These are phyloP conservation scores for Dallia pectoralis DNA, from an alignment of 2,797 vertebrate genomes.

Conservation along the genomic window DNA sequence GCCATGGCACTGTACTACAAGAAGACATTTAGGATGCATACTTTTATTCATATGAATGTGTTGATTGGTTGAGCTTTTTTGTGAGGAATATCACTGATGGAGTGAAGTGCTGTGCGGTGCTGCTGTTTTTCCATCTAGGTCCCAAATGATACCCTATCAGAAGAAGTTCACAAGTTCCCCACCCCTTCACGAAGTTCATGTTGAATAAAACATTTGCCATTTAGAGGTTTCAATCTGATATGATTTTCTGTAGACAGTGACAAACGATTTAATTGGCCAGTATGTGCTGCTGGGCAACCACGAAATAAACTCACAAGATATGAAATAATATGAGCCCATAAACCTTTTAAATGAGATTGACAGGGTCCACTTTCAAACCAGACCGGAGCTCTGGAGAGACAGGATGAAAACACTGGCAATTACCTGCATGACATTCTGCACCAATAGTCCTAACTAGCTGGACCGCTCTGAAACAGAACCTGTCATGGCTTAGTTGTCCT, in stretches of 20 bases:
- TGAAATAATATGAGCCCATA: background rate
- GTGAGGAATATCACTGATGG: constrained; percentile 9
- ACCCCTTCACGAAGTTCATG: background rate
- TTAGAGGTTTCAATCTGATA: background rate
- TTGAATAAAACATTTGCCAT: background rate
- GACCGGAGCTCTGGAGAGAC: background rate
- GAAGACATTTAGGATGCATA: no score
- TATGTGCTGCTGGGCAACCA: constrained; percentile 19
- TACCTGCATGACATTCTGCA: constrained; percentile 2
- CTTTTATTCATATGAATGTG: constrained; percentile 12
- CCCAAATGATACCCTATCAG: no score
- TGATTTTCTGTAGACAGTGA: constrained; percentile 38
- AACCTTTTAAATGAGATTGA: background rate
- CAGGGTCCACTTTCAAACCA: background rate
- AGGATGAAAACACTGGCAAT: background rate
- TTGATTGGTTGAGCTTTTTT: constrained; percentile 2
- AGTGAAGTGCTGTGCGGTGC: background rate
- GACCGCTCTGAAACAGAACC: constrained; percentile 4
- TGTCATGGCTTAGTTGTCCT: background rate
- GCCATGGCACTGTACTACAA: no score
- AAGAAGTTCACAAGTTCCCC: no score
- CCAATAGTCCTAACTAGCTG: background rate
- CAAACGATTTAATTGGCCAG: constrained; percentile 18
- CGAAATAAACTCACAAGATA: background rate
- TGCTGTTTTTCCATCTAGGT: background rate